phyloP scores from a whole-genome alignment of 2,888 invertebrate species.

The Napeogenes sylphis region DNA sequence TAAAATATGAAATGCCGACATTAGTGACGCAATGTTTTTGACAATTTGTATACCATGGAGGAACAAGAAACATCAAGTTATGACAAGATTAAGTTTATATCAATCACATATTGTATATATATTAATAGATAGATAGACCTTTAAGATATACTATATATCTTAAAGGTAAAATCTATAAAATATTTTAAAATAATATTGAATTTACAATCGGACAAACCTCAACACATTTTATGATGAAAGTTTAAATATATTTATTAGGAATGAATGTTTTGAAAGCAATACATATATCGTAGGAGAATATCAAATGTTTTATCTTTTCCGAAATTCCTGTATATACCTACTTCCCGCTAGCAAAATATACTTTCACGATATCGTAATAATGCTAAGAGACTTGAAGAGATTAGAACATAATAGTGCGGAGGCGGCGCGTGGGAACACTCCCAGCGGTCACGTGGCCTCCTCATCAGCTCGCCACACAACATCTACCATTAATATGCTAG shows the following conservation, averaged over 20 bases:
- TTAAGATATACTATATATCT: neutral
- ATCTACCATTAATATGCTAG: slow-evolving; percentile 72
- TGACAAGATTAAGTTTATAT: neutral
- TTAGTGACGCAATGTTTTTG: slow-evolving; percentile 4
- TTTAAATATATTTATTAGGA: no score
- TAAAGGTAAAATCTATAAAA: no score
- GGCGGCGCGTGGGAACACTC: slow-evolving; percentile 77
- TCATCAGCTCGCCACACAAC: slow-evolving; percentile 60
- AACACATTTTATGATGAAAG: no score
- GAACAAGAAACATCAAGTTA: neutral
- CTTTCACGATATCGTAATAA: slow-evolving; percentile 74
- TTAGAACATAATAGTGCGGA: slow-evolving; percentile 76
- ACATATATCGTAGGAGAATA: no score
- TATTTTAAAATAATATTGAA: no score
- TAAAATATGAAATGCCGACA: neutral
- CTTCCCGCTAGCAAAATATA: slow-evolving; percentile 66
- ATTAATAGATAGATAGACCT: no score
- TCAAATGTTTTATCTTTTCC: slow-evolving; percentile 29
- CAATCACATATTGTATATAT: neutral
- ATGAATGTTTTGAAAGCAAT: no score
- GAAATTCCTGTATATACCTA: slow-evolving; percentile 42
- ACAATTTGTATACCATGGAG: neutral
- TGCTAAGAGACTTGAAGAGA: slow-evolving; percentile 67
- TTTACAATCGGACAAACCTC: no score
- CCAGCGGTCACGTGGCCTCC: slow-evolving; percentile 71